Evolutionary conservation across 92 coral and sea anemone species (phyloP).

Genomic region (Epizoanthus fatuus): DNA sequence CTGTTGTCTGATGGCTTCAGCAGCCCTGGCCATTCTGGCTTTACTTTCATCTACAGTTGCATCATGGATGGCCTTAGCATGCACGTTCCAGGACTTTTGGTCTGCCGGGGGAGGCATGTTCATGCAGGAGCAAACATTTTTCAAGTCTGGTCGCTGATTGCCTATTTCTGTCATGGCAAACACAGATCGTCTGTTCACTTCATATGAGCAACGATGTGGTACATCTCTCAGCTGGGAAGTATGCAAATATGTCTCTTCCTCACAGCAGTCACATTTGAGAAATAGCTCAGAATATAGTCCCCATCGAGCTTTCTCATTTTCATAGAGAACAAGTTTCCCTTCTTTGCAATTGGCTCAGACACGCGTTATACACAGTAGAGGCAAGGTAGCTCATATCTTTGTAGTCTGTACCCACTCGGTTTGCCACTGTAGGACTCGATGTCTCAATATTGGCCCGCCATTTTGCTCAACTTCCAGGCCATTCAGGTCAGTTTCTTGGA

Average conservation of each 20-base stretch:
- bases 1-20: neutral
- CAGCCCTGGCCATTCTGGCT: slow-evolving; percentile 28
- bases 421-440: too few species aligned
- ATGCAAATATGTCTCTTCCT: slow-evolving; percentile 17
- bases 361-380: too few species aligned
- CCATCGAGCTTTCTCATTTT: too few species aligned
- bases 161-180: slow-evolving; percentile 29
- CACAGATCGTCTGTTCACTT: slow-evolving; percentile 7
- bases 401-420: too few species aligned
- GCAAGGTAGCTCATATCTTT: too few species aligned
- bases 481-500: too few species aligned
- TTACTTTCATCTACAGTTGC: slow-evolving; percentile 3
- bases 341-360: too few species aligned
- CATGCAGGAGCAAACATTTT: slow-evolving; percentile 1
- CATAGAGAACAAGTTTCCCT: too few species aligned
- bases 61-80: neutral
- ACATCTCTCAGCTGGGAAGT: slow-evolving; percentile 13
- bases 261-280: too few species aligned
- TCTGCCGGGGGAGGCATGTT: slow-evolving; percentile 8
- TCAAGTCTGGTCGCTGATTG: slow-evolving; percentile 8
- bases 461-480: too few species aligned
- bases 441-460: too few species aligned
- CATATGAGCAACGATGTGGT: slow-evolving; percentile 23
- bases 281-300: too few species aligned
- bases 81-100: neutral